Evolutionary conservation across 2,888 invertebrate species (phyloP).

Genomic region (Caenorhabditis sp.): DNA sequence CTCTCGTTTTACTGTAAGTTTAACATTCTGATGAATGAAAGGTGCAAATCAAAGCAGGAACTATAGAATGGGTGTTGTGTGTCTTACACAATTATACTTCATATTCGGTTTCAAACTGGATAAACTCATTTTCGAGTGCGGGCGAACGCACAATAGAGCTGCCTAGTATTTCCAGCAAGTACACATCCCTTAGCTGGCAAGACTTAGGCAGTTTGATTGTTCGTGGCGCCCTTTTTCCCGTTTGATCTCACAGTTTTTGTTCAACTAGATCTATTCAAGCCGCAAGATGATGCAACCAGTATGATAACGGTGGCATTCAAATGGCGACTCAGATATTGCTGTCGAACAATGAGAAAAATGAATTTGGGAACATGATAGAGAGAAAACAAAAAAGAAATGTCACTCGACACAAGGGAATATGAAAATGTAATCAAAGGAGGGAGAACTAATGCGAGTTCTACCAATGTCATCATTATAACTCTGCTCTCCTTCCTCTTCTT

Average conservation of each 20-base stretch:
- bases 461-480: constrained; percentile 9
- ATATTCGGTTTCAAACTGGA: constrained; percentile 5
- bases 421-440: constrained; percentile 1
- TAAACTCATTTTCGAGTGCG: neutral
- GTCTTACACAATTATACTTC: no score
- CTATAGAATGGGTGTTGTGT: constrained; percentile 29
- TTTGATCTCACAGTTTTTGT: no score
- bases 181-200: constrained; percentile 17
- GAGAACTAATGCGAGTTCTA: neutral
- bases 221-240: neutral
- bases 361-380: neutral
- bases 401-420: no score
- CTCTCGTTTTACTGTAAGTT: neutral
- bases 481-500: constrained; percentile 3
- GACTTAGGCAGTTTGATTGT: constrained; percentile 31
- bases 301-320: constrained; percentile 8
- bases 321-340: constrained; percentile 18
- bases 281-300: constrained; percentile 18
- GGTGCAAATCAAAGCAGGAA: neutral
- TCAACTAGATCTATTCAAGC: constrained; percentile 3
- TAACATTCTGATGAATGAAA: no score
- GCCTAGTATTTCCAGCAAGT: constrained; percentile 22
- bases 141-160: constrained; percentile 18
- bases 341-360: neutral
- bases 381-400: neutral